phyloP scores from a whole-genome alignment of 2,113 vertebrate genomes.

The Apteryx mantelli region DNA sequence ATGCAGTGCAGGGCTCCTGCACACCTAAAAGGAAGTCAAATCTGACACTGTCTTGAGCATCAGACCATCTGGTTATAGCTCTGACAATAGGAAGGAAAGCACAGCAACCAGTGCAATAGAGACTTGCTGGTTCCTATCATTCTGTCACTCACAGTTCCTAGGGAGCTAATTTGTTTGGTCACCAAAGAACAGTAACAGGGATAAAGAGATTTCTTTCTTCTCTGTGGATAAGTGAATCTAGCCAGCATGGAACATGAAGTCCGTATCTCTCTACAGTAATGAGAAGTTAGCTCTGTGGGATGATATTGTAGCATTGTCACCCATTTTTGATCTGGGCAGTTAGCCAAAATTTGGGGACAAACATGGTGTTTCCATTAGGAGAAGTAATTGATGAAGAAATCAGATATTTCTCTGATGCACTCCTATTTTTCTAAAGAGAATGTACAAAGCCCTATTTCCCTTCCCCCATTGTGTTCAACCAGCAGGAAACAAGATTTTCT shows the following conservation, averaged over 20 bases:
- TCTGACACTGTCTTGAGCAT: background rate
- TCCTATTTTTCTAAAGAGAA: constrained; percentile 59
- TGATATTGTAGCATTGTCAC: background rate
- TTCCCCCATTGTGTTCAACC: constrained; percentile 48
- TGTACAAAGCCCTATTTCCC: constrained; percentile 41
- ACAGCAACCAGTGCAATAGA: background rate
- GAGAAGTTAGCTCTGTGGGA: background rate
- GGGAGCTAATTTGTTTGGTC: background rate
- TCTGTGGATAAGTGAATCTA: background rate
- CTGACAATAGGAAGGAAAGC: background rate
- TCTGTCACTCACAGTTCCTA: background rate
- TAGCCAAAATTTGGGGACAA: background rate
- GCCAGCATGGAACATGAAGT: background rate
- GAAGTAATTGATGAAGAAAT: constrained; percentile 46
- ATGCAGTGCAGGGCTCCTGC: background rate
- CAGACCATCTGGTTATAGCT: background rate
- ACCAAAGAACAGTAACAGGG: background rate
- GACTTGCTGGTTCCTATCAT: background rate
- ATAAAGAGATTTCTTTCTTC: background rate
- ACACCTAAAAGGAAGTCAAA: rapidly evolving
- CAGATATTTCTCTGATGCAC: constrained; percentile 30
- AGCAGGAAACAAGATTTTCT: constrained; percentile 53
- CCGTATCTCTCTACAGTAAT: background rate
- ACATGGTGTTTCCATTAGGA: constrained; percentile 33
- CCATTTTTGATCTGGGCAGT: background rate